Evolutionary conservation across 2,888 invertebrate species (phyloP).

Genomic region (Aleiodes alternator): DNA sequence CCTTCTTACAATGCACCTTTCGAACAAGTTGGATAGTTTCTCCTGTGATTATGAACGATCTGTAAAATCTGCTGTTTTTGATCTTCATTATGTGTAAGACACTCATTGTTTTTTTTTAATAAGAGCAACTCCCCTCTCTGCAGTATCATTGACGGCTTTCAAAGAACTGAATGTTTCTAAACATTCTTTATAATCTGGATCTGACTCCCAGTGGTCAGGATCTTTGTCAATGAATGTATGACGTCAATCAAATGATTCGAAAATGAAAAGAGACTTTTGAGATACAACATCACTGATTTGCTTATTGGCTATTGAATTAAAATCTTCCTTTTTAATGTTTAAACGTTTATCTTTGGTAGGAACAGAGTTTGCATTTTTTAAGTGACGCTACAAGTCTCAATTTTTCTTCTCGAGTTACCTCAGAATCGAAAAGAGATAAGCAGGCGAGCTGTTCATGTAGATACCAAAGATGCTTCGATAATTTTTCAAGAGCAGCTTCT

Average conservation of each 20-base stretch:
- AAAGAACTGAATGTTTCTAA: conserved; percentile 24
- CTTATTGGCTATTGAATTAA: neutral
- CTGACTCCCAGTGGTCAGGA: conserved; percentile 20
- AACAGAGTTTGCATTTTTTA: neutral
- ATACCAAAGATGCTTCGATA: no score
- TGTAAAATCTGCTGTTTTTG: no score
- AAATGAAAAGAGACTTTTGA: conserved; percentile 21
- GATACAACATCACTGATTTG: conserved; percentile 26
- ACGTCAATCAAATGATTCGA: conserved; percentile 32
- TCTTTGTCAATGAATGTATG: conserved; percentile 24
- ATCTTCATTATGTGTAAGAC: no score
- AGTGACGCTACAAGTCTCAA: conserved; percentile 8
- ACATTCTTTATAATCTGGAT: conserved; percentile 37
- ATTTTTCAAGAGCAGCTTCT: no score
- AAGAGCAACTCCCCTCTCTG: conserved; percentile 38
- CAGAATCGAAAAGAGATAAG: conserved; percentile 29
- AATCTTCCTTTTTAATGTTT: neutral
- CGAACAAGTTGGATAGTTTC: no score
- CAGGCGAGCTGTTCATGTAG: conserved; percentile 7
- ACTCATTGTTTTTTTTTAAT: conserved; percentile 34
- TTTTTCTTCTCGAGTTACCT: conserved; percentile 26
- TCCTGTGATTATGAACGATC: no score
- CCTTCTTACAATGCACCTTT: no score
- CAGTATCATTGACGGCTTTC: no score
- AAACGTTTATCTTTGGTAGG: no score